Evolutionary conservation across 2,113 vertebrate genomes (phyloP).

Genomic region (Sigmodon hispidus): DNA sequence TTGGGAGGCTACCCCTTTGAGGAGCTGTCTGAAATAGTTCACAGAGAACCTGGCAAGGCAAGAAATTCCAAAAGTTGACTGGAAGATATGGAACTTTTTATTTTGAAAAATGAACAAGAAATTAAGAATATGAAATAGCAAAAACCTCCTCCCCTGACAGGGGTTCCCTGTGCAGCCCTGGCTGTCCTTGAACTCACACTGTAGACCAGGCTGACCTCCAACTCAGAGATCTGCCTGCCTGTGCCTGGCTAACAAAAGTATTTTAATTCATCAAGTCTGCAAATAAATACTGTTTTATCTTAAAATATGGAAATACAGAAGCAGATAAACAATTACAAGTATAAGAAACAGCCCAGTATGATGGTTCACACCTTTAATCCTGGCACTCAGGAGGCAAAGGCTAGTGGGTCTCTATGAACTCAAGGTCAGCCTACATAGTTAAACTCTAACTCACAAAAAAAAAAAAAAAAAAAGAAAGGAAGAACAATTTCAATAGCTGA

Average conservation of each 20-base stretch:
- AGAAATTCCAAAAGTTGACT: constrained; percentile 56
- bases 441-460: background rate
- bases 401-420: background rate
- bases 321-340: background rate
- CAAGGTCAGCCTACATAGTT: background rate
- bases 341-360: background rate
- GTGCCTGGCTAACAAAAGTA: background rate
- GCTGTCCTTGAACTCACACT: background rate
- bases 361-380: background rate
- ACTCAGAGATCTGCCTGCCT: background rate
- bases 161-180: background rate
- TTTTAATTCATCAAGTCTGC: constrained; percentile 13
- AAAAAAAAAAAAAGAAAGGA: background rate
- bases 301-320: constrained; percentile 25
- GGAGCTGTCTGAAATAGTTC: constrained; percentile 98
- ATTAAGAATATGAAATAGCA: background rate
- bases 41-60: constrained; percentile 93
- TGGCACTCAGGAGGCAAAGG: background rate
- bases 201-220: background rate
- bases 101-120: constrained; percentile 11
- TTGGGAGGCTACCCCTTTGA: constrained; percentile 93
- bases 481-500: background rate
- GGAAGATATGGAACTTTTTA: background rate
- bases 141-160: background rate
- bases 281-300: constrained; percentile 26